Evolutionary conservation across 1,140 invertebrate species (phyloP), one percentile per base, ranked within the genome.

Genomic region (Rhyzopertha dominica): DNA sequence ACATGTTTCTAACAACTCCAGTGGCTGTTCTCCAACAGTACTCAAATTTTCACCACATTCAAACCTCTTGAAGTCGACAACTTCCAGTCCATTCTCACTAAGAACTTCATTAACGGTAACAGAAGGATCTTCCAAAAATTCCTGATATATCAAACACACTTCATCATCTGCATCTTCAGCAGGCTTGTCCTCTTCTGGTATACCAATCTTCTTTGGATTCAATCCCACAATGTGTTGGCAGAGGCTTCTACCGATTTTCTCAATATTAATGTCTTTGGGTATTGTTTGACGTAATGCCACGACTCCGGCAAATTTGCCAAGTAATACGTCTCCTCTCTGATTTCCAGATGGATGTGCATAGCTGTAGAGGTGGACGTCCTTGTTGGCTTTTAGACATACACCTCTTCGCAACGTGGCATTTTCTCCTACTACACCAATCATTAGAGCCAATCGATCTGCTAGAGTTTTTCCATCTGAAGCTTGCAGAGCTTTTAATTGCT

Each of bases 221-320:
- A 94, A 86, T 13, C 90, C 90, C 28, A 96, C 87, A 56, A 96
- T 81, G 62, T 97, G 93, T 63, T 95, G 90, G 66, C 90, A 93
- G 84, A 93, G 5, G 93, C 88, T 80, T 44, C 76, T 74, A 13
- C 81, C 81, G 5, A 91, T 59, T 29, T 76, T 58, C 18, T 63
- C 47, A 13, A 66, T 45, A 17, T 77, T 61, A 4, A 68, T 47
- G 13, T 72, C 56, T 32, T 70, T 63, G 3, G 62, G 38, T 58
- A 66, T 65, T 8, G 56, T 12, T 45, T 62, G 59, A 62, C 71
- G 79, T 53, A 82, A 82, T 16, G 84, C 83, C 0, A 95, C 61
- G 5, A 95, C 54, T 0, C 85, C 81, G 22, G 85, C 92, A 69
- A 91, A 93, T 72, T 83, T 88, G 17, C 93, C 93, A 34, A 84